Percentiles rank a stretch among this genome's conserved stretches.
phyloP scores from a whole-genome alignment of 2,797 vertebrate genomes.

The Eidolon dupreanum region DNA sequence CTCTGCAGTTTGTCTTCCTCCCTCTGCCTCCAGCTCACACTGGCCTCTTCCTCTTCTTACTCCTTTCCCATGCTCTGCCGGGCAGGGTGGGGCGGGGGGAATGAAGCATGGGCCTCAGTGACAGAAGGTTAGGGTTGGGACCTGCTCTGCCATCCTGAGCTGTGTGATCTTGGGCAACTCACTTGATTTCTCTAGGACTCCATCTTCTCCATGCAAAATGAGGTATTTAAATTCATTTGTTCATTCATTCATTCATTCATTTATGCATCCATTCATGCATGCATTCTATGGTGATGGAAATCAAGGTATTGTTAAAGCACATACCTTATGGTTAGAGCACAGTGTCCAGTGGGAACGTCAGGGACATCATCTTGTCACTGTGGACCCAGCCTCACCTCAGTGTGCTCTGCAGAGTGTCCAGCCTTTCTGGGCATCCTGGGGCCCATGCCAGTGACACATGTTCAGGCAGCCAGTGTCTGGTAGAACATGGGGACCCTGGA shows the following conservation, averaged over 20 bases:
- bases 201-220: neutral
- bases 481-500: neutral
- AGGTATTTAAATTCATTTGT: neutral
- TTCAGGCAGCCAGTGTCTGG: neutral
- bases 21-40: neutral
- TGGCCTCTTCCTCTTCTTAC: neutral
- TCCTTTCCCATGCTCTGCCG: neutral
- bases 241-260: neutral
- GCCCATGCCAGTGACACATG: neutral
- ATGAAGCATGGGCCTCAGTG: neutral
- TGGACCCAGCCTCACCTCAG: neutral
- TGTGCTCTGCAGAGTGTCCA: fast-evolving
- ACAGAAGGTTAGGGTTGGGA: neutral
- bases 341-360: too few species aligned
- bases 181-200: neutral
- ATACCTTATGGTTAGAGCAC: neutral
- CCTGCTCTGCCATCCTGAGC: neutral
- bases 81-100: neutral
- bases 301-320: neutral
- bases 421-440: neutral
- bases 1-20: neutral
- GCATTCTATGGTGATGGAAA: neutral
- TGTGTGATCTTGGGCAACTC: neutral
- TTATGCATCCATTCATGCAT: too few species aligned
- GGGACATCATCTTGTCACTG: neutral